Conservation (phyloP, 1,140 invertebrate species). For the Metopolophium dirhodum region DNA sequence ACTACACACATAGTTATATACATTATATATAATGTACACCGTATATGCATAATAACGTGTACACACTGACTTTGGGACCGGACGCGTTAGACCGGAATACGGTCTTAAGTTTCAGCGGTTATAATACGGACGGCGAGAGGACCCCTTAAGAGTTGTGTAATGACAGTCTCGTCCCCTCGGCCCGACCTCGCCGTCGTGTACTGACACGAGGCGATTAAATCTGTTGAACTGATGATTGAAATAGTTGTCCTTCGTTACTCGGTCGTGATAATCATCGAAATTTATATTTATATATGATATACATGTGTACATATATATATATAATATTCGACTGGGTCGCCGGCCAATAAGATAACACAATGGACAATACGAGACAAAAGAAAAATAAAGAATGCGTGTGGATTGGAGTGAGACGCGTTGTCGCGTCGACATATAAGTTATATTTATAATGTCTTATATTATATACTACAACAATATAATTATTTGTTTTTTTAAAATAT, state of each 20-base stretch:
- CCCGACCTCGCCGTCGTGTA: background rate
- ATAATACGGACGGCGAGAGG: background rate
- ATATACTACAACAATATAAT: background rate
- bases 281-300: too few species aligned
- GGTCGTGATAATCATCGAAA: too few species aligned
- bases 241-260: background rate
- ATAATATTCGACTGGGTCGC: background rate
- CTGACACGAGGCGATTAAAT: background rate
- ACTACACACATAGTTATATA: too few species aligned
- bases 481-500: background rate
- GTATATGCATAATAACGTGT: background rate
- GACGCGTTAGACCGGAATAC: background rate
- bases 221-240: background rate
- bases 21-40: too few species aligned
- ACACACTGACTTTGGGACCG: background rate
- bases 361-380: background rate
- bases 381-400: background rate
- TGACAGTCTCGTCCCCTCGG: background rate
- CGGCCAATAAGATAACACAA: background rate
- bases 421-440: background rate
- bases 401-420: background rate
- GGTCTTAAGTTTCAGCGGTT: conserved; percentile 3
- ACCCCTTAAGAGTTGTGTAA: background rate
- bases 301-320: background rate
- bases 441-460: background rate